A percentile compares a stretch with the other conserved stretches of the same genome.
phyloP scores from a whole-genome alignment of 2,797 vertebrate genomes.

The Moxostoma hubbsi region DNA sequence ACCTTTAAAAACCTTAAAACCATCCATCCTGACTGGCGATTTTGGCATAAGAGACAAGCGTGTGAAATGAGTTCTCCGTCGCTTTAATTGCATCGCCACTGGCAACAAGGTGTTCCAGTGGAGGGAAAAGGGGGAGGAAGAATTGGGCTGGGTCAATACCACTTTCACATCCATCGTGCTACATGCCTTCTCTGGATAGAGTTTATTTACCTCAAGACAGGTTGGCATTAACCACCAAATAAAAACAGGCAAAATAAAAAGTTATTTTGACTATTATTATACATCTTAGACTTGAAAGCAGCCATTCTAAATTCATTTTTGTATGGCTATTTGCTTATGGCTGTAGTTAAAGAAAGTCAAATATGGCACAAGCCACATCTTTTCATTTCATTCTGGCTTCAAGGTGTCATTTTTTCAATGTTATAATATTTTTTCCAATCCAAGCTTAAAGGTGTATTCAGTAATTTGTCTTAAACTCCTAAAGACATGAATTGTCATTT shows the following conservation, averaged over 20 bases:
- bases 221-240: slow-evolving; percentile 47
- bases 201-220: slow-evolving; percentile 44
- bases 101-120: slow-evolving; percentile 85
- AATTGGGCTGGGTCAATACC: slow-evolving; percentile 77
- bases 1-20: slow-evolving; percentile 70
- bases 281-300: background rate
- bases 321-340: background rate
- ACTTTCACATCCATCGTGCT: slow-evolving; percentile 77
- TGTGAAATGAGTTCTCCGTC: slow-evolving; percentile 86
- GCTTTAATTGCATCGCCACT: slow-evolving; percentile 90
- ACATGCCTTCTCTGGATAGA: slow-evolving; percentile 15
- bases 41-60: slow-evolving; percentile 82
- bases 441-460: too few relatives aligned
- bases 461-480: too few relatives aligned
- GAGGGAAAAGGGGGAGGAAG: slow-evolving; percentile 71
- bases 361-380: background rate
- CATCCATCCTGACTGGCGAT: slow-evolving; percentile 71
- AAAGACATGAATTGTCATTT: too few relatives aligned
- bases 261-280: background rate
- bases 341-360: background rate
- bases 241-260: slow-evolving; percentile 31
- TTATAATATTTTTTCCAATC: background rate
- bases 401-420: background rate
- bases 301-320: background rate
- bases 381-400: background rate